Evolutionary conservation across 1,140 invertebrate genomes (phyloP).

Genomic region (Tetragnatha versicolor): DNA sequence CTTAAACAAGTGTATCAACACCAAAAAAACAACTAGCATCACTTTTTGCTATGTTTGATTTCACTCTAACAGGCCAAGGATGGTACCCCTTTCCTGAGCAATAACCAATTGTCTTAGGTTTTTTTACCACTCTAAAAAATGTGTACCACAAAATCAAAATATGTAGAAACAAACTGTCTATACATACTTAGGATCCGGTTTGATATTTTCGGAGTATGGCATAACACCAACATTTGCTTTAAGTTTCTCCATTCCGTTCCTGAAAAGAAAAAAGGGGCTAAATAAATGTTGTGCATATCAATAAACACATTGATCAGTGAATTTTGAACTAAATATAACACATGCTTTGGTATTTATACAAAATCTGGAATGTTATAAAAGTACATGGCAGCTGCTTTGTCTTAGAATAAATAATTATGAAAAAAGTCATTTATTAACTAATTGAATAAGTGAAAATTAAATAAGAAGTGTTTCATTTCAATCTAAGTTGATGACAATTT

Average conservation of each 20-base stretch:
- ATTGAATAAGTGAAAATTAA: too few species aligned
- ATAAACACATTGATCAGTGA: too few species aligned
- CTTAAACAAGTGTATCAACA: neutral
- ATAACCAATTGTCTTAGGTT: neutral
- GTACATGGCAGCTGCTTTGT: too few species aligned
- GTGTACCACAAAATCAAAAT: neutral
- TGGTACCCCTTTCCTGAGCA: neutral
- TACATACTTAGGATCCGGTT: slow-evolving; percentile 67
- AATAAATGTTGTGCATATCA: too few species aligned
- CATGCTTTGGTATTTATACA: too few species aligned
- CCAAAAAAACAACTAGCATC: neutral
- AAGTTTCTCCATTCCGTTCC: slow-evolving; percentile 84
- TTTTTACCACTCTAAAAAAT: neutral
- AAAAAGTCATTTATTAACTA: too few species aligned
- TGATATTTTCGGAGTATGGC: slow-evolving; percentile 65
- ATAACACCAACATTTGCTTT: slow-evolving; percentile 61
- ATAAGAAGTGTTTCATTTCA: too few species aligned
- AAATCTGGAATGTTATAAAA: too few species aligned
- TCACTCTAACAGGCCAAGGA: neutral
- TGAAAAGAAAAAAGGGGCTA: slow-evolving; percentile 40
- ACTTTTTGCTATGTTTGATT: neutral
- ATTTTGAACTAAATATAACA: too few species aligned
- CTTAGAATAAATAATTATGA: too few species aligned
- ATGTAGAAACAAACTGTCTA: neutral
- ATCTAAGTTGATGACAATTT: too few species aligned